Evolutionary conservation across 92 coral and sea anemone species (phyloP).

Genomic region (Porites cylindrica): DNA sequence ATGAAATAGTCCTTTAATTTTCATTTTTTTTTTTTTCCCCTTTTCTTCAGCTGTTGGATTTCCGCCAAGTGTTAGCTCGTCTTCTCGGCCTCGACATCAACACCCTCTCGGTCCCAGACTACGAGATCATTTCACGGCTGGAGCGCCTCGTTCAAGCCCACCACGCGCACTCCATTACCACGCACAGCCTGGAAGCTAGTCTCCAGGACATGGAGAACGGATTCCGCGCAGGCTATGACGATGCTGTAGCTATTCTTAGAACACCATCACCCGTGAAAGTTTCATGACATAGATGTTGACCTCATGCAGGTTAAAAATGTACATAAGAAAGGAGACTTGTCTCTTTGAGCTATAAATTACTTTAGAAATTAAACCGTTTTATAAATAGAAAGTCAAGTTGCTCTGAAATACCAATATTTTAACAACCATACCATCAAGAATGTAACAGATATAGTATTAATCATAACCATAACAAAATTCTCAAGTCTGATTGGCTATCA

Average conservation of each 20-base stretch:
- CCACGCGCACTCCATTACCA: slow-evolving; percentile 97
- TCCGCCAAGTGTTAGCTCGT: slow-evolving; percentile 97
- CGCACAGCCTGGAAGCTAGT: slow-evolving; percentile 98
- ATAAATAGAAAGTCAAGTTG: not conserved
- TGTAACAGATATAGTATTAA: too few species aligned
- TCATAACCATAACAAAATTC: too few species aligned
- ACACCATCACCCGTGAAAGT: slow-evolving; percentile 85
- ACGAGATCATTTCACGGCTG: slow-evolving; percentile 97
- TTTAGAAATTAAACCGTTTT: not conserved
- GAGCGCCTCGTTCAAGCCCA: slow-evolving; percentile 99
- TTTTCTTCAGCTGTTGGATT: slow-evolving; percentile 83
- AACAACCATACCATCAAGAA: too few species aligned
- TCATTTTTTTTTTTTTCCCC: not conserved
- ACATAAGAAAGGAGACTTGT: not conserved
- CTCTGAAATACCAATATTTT: too few species aligned
- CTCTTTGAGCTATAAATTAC: not conserved
- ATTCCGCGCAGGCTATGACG: slow-evolving; percentile 92
- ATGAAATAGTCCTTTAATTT: too few species aligned
- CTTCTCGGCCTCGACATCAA: slow-evolving; percentile 96
- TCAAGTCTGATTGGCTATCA: too few species aligned
- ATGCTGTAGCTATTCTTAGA: slow-evolving; percentile 90
- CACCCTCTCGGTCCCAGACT: slow-evolving; percentile 98
- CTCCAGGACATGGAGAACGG: slow-evolving; percentile 96
- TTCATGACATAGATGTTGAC: slow-evolving; percentile 29
- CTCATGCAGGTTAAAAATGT: not conserved